Evolutionary conservation across 1,140 invertebrate species (phyloP), one percentile per base, ranked within the genome.

Genomic region (Drepana arcuata): DNA sequence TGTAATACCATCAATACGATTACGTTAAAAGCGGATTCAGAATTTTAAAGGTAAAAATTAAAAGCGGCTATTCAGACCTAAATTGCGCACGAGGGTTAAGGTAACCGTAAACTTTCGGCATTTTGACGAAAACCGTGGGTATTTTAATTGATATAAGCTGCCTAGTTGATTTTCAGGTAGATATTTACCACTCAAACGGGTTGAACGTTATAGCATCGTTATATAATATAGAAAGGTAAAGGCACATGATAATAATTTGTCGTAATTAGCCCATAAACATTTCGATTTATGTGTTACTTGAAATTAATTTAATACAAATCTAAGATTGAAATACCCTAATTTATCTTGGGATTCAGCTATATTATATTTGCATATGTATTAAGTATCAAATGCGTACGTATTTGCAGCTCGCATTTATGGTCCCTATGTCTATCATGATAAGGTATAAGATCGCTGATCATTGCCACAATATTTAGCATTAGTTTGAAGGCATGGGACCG

Each of bases 301-400:
- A n/a, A n/a, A n/a, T n/a, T n/a, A n/a, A n/a, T n/a, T n/a, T n/a
- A n/a, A n/a, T n/a, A n/a, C n/a, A n/a, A n/a, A n/a, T 56, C 31
- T 25, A 66, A 63, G 56, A 58, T 58, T 58, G 55, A 41, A 7
- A 7, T 34, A 46, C 48, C 41, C 38, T 61, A 66, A 59, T 61
- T 60, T 65, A 43, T 64, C 48, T 56, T 54, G 53, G 48, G 59
- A 47, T 62, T 39, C 40, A 21, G 39, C n/a, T n/a, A n/a, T n/a
- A n/a, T n/a, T n/a, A n/a, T 66, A 71, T 71, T 71, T 74, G 67
- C 70, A 74, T 71, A 71, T 71, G 62, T 65, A 67, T 70, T 68
- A 68, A 58, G 36, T 55, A 68, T 65, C 48, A 37, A 48, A 57
- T 49, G 51, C 53, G 64, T 57, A 46, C 40, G 38, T 34, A 15